Base-by-base conservation (phyloP, 2,888 invertebrate genomes). In the Cacoxenus indagator region DNA sequence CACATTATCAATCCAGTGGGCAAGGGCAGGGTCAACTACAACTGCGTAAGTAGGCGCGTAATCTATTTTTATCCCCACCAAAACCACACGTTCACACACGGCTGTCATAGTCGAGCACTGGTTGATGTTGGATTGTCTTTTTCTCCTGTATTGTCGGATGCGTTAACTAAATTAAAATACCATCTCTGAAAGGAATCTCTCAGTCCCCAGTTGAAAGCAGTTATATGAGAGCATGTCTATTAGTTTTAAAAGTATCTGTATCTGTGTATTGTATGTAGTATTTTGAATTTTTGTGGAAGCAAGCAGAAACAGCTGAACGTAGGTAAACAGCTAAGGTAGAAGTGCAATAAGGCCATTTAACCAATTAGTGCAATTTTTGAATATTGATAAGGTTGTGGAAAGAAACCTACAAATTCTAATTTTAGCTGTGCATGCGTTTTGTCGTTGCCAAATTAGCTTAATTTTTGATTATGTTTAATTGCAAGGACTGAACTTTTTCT, bases 391-490 rank as follows among this genome's bases (percentile, higher is more conserved):
- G 51, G 22, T 51, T 51, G 51, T 19, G n/a, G 14, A 51, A 55
- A 55, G 27, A 26, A 55, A 14, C 27, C 55, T 55, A 37, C 37
- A 37, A 37, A 37, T 37, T 51, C 17, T 51, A 9, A 51, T 48
- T 48, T 51, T 51, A 19, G 8, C 3, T 19, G 11, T 51, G 11
- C n/a, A 43, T 43, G 11, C n/a, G n/a, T 55, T 77, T 73, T 72
- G 76, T 81, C 81, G 84, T 81, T 83, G 84, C 84, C 81, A 81
- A 81, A 81, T 82, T 81, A 81, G 78, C 74, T 65, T 76, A 80
- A 75, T 82, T 77, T 78, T 83, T 67, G 48, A 37, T 67, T 14
- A 29, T 46, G 66, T 66, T 67, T 67, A 62, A 74, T 61, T 43
- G 67, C 70, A 70, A 67, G 4, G 26, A 59, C 11, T 43, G 37